Conservation (phyloP, 2,797 vertebrate species). For the Mus caroli region DNA sequence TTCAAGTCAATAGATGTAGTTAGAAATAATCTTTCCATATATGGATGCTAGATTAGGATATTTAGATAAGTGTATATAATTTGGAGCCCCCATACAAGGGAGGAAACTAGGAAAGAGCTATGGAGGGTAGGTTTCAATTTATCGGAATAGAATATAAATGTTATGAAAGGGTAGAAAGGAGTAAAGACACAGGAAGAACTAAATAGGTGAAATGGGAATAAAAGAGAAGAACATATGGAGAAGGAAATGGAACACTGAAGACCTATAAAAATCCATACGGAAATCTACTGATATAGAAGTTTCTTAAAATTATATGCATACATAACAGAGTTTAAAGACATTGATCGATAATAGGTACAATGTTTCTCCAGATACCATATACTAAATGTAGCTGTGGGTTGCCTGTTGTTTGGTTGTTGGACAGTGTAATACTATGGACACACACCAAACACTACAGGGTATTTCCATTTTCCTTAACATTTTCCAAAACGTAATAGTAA, state of each 20-base stretch:
- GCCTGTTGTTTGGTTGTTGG: background rate
- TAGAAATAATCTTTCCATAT: background rate
- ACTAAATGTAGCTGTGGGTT: background rate
- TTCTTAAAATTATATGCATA: background rate
- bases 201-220: background rate
- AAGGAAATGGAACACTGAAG: too few species aligned
- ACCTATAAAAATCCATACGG: background rate
- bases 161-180: background rate
- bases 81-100: background rate
- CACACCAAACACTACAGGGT: too few species aligned
- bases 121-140: background rate
- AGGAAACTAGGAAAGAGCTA: background rate
- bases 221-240: background rate
- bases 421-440: background rate
- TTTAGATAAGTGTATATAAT: background rate
- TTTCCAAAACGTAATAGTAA: background rate
- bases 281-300: background rate
- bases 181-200: background rate
- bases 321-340: background rate
- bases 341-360: background rate
- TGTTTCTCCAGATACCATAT: background rate
- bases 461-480: background rate
- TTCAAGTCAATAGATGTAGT: background rate
- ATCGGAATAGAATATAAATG: background rate
- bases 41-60: background rate